Percentiles rank a stretch among this genome's conserved stretches.
These are phyloP conservation scores for Cylindroiulus punctatus DNA, from an alignment of 2,888 invertebrate species.

Conservation along the genomic window DNA sequence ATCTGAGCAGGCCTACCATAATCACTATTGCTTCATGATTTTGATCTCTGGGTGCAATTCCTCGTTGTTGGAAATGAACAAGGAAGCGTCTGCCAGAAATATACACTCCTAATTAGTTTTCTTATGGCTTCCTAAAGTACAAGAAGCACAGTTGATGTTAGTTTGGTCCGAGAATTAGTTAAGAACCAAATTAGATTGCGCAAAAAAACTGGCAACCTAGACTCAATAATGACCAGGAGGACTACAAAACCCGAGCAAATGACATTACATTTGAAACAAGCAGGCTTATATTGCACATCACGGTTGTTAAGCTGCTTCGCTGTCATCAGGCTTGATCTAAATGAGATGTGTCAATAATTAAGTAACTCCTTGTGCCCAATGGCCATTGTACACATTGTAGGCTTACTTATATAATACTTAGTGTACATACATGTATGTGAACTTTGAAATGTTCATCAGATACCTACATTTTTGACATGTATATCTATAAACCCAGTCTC, in stretches of 20 bases:
- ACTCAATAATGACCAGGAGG: conserved; percentile 20
- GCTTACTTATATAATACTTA: not conserved
- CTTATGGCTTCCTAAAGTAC: not conserved
- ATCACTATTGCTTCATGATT: not conserved
- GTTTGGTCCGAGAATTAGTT: not conserved
- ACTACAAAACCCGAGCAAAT: conserved; percentile 11
- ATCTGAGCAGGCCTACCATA: too few relatives aligned
- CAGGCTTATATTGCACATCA: conserved; percentile 34
- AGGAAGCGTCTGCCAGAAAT: not conserved
- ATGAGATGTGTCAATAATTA: conserved; percentile 31
- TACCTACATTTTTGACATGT: not conserved
- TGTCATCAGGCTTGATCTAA: conserved; percentile 15
- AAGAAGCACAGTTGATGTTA: not conserved
- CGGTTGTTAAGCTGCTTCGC: not conserved
- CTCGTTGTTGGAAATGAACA: not conserved
- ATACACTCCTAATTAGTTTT: not conserved
- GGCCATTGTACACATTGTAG: not conserved
- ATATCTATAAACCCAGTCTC: not conserved
- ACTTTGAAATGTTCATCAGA: not conserved
- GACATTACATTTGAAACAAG: conserved; percentile 1
- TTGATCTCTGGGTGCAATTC: not conserved
- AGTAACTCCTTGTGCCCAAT: not conserved
- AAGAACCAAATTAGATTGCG: not conserved
- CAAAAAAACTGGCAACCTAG: not conserved
- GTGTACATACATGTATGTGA: not conserved